Evolutionary conservation across 2,888 invertebrate genomes (phyloP), one percentile per base, ranked within the genome.

Genomic region (Sinotaia quadrata): DNA sequence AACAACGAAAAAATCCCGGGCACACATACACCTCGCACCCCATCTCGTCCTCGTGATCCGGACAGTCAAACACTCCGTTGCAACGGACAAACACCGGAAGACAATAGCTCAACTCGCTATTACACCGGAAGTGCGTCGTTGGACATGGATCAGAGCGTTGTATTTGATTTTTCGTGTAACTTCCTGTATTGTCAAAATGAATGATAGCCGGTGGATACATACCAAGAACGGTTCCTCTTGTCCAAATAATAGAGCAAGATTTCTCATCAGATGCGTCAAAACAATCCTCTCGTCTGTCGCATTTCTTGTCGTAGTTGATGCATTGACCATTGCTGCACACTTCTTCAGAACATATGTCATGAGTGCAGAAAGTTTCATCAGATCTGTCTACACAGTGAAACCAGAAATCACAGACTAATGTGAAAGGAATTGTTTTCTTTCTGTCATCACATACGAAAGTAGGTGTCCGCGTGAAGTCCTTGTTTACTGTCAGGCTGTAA

Each of bases 1-100:
- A 36, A 37, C 62, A 62, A 5, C 52, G 34, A 37, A 52, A 62
- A 29, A 52, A 52, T 0, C 62, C 62, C 2, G 62, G 62, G 52
- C 62, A 62, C 4, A 52, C 52, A 52, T 62, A 62, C 2, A 21
- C 21, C 18, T 24, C 27, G 21, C 62, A 62, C 27, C 36, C 62
- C 18, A 27, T 37, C 33, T 62, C 62, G 51, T 62, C 62, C 49
- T 62, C 62, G 8, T 31, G 4, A 7, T 21, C 34, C 2, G 36
- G 62, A 36, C 62, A 62, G 52, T 62, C 62, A 27, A 2, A 4
- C 7, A 62, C 27, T 4, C 27, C 37, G 52, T 62, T 52, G 29
- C 62, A 62, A 8, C 52, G 24, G 4, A 52, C 27, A 37, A 36
- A 52, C 10, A 51, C 36, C 0, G 62, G 62, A 18, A 62, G 36